Evolutionary conservation across 2,113 vertebrate genomes (phyloP), one percentile per base, ranked within the genome.

Genomic region (Ranitomeya variabilis): DNA sequence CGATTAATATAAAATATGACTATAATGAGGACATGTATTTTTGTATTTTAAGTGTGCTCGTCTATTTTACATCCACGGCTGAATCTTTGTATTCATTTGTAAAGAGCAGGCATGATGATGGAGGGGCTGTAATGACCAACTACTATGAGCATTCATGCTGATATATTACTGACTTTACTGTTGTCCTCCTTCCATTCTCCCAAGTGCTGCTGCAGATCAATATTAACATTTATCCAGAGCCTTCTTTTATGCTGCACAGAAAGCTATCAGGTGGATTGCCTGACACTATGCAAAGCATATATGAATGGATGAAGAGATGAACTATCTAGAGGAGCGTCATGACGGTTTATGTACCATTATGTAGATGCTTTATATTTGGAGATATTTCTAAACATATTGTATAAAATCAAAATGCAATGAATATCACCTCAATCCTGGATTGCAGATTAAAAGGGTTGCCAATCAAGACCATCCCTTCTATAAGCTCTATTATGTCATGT

Each of bases 141-240:
- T 80, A 81, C 79, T 62, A 26, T 3, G n/a, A 81, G 79, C 37
- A 92, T 89, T 85, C 87, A 67, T 87, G 89, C 82, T 85, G 87
- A 89, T 91, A 89, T 92, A 90, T 90, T 92, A 87, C 92, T 85
- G 80, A 91, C 59, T 91, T 92, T 92, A 92, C 91, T 88, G 87
- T 87, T 91, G 90, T 93, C 90, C 89, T 93, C 92, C 90, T 93
- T 90, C 90, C 87, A 90, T 92, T 93, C 92, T 93, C 91, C 91
- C 92, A 94, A 94, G 91, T 92, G 89, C 87, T 92, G 90, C 90
- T 92, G 85, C 86, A 87, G 91, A 93, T 93, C 91, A 83, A 91
- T 93, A 90, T 86, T 69, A 87, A 91, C 91, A 90, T 90, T 76
- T 86, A 87, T 86, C 80, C 88, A 78, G 85, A 91, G 16, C 19